phyloP scores from a whole-genome alignment of 2,113 vertebrate genomes.

The Ochotona curzoniae region DNA sequence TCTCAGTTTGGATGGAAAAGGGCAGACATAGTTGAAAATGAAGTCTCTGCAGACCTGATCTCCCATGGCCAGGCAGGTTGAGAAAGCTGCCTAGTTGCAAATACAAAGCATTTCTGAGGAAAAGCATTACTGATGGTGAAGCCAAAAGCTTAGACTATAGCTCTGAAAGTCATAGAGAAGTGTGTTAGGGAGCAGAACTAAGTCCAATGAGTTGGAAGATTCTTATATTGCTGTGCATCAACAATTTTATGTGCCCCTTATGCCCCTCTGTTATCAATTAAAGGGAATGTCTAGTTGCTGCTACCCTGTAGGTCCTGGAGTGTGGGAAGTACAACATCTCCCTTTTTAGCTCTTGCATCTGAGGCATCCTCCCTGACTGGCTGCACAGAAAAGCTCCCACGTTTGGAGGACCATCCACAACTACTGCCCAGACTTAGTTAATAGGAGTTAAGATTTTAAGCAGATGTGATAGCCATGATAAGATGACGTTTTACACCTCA shows the following conservation, averaged over 20 bases:
- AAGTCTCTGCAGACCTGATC: background rate
- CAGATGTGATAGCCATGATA: background rate
- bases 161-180: background rate
- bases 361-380: background rate
- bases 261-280: background rate
- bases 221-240: conserved; percentile 47
- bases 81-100: background rate
- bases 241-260: background rate
- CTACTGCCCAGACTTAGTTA: background rate
- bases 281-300: background rate
- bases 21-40: background rate
- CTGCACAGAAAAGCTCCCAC: background rate
- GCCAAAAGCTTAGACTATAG: background rate
- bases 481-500: background rate
- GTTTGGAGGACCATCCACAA: background rate
- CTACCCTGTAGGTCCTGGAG: background rate
- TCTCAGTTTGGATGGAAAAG: background rate
- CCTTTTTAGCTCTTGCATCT: background rate
- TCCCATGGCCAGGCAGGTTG: background rate
- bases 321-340: background rate
- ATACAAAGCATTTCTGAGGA: background rate
- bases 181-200: background rate
- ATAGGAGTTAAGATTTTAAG: background rate
- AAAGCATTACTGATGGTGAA: background rate
- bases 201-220: background rate